Evolutionary conservation across 2,113 vertebrate genomes (phyloP), one percentile per base, ranked within the genome.

Genomic region (Corapipo altera): DNA sequence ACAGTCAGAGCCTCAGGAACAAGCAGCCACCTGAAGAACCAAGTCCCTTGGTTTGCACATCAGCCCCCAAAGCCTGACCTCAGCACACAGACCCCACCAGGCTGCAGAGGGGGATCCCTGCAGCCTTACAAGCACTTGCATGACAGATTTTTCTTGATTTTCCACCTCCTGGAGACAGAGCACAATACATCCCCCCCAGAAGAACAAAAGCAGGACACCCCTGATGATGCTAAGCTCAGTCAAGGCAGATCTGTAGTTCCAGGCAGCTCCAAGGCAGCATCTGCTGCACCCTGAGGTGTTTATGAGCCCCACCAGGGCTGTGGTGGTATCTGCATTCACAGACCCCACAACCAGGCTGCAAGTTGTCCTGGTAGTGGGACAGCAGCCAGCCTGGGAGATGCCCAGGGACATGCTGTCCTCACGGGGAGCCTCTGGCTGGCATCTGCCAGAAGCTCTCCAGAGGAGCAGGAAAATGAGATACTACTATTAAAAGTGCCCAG

Each of bases 401-500:
- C 65, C 52, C 28, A 5, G 82, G 85, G 61, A 95, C 35, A 0
- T 19, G 8, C 59, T 4, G 85, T 84, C 80, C 88, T 88, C 59
- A 1, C 0, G 0, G 26, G 23, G 5, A 93, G 72, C 74, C 89
- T 85, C 91, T 83, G 89, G 74, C 62, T 73, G 62, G 89, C 88
- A 73, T 67, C 82, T 83, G 71, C 83, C 95, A 84, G 76, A 81
- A 62, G 88, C 66, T 85, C 74, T 86, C 1, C 5, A 85, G 74
- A 84, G 44, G 1, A 75, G 76, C 86, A 91, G 88, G 65, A 93
- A 96, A 90, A 91, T 24, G 77, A 93, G 93, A 94, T 86, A 52
- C 79, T 77, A 90, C 90, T 91, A 96, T 93, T 94, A 96, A 84
- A 97, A 94, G 93, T 93, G 96, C 91, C 91, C 88, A 5, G 92